These are phyloP conservation scores for Lepidothrix coronata DNA, from an alignment of 2,113 vertebrate species.

Conservation along the genomic window DNA sequence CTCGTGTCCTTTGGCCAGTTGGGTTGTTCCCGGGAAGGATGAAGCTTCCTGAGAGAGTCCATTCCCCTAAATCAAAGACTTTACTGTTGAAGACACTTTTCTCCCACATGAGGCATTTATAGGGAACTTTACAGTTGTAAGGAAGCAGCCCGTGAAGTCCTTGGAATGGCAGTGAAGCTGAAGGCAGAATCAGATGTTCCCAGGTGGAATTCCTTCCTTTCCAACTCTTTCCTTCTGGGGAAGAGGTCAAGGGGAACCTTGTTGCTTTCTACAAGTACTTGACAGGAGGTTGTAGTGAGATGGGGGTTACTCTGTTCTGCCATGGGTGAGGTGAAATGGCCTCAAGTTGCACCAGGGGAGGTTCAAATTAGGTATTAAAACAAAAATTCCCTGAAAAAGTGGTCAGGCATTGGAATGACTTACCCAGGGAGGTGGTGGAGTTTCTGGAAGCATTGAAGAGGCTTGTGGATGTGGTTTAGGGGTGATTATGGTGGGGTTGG, in stretches of 20 bases:
- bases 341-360: not conserved
- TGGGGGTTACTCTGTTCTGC: not conserved
- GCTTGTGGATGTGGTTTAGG: not conserved
- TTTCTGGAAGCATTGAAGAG: not conserved
- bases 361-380: not conserved
- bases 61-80: not conserved
- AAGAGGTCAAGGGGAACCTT: not conserved
- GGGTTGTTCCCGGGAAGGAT: not conserved
- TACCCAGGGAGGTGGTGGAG: not conserved
- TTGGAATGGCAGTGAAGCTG: not conserved
- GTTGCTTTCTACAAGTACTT: rapidly evolving
- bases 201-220: not conserved
- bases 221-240: not conserved
- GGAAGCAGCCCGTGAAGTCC: not conserved
- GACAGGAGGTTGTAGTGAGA: not conserved
- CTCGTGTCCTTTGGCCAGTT: not conserved
- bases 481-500: rapidly evolving
- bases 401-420: not conserved
- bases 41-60: not conserved
- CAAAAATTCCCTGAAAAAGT: not conserved
- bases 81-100: not conserved
- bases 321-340: not conserved
- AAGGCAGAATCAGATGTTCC: not conserved
- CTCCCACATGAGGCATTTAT: rapidly evolving
- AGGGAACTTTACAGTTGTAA: not conserved